Conservation (phyloP, 2,888 invertebrate genomes). For the Parnassius glacialis region DNA sequence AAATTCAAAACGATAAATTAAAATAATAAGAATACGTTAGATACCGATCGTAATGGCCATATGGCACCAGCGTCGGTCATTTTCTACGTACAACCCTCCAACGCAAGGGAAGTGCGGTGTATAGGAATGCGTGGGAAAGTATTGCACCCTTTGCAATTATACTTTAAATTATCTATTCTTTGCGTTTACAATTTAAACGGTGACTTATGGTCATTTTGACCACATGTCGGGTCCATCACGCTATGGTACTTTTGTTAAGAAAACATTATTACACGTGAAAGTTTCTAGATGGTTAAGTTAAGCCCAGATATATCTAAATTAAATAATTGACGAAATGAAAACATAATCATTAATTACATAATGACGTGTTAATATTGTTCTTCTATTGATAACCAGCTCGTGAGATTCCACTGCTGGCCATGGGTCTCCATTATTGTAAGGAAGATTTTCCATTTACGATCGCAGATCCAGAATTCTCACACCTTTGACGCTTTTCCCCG, state of each 20-base stretch:
- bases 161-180: conserved; percentile 49
- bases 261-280: conserved; percentile 30
- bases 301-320: not conserved
- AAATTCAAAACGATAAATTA: conserved; percentile 30
- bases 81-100: conserved; percentile 40
- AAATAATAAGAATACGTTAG: conserved; percentile 47
- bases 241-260: conserved; percentile 33
- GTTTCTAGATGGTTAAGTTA: not conserved
- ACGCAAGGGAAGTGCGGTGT: conserved; percentile 39
- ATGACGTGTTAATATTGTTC: too few species aligned
- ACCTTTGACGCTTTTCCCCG: too few species aligned
- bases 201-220: conserved; percentile 72
- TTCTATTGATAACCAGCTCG: too few species aligned
- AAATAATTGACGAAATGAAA: too few species aligned
- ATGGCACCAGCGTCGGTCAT: conserved; percentile 43
- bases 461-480: too few species aligned
- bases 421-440: too few species aligned
- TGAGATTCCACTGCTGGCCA: too few species aligned
- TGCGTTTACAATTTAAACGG: conserved; percentile 57
- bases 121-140: conserved; percentile 74
- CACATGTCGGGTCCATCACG: conserved; percentile 58
- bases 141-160: conserved; percentile 61
- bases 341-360: too few species aligned
- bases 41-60: conserved; percentile 52
- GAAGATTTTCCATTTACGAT: too few species aligned